These are phyloP conservation scores for Procavia capensis DNA, from an alignment of 2,113 vertebrate species.

Conservation along the genomic window DNA sequence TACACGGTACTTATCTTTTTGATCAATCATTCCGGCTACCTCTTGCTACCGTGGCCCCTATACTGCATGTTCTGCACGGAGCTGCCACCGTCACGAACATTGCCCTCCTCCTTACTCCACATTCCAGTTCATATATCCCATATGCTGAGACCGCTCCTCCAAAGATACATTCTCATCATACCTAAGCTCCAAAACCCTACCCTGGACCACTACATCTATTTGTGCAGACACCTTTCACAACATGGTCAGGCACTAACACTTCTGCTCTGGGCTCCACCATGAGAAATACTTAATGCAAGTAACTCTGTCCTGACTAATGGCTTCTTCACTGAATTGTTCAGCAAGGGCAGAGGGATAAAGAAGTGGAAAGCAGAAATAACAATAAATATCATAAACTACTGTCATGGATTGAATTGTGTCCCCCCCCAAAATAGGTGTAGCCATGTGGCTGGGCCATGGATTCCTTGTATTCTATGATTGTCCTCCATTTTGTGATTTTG, in stretches of 20 bases:
- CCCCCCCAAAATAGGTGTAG: too few relatives aligned
- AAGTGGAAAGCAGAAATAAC: conserved; percentile 24
- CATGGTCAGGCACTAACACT: background rate
- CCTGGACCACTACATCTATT: background rate
- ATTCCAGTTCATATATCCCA: background rate
- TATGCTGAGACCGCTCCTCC: background rate
- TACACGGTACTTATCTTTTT: background rate
- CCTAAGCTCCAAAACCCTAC: background rate
- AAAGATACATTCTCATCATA: background rate
- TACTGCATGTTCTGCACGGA: background rate
- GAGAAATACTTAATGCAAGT: background rate
- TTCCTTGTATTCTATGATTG: too few relatives aligned
- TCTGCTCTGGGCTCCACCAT: background rate
- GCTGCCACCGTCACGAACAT: background rate
- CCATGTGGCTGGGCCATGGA: too few relatives aligned
- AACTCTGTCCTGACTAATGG: background rate
- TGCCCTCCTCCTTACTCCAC: background rate
- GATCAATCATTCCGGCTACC: background rate
- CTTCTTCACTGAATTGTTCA: background rate
- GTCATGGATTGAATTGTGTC: too few relatives aligned
- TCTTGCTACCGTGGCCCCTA: background rate
- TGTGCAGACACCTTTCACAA: background rate
- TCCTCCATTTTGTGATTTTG: too few relatives aligned
- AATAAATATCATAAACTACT: conserved; percentile 2
- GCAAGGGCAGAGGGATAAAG: background rate